Percentiles rank a stretch among this genome's conserved stretches.
Conservation (phyloP, 2,888 invertebrate species). For the Erannis defoliaria region DNA sequence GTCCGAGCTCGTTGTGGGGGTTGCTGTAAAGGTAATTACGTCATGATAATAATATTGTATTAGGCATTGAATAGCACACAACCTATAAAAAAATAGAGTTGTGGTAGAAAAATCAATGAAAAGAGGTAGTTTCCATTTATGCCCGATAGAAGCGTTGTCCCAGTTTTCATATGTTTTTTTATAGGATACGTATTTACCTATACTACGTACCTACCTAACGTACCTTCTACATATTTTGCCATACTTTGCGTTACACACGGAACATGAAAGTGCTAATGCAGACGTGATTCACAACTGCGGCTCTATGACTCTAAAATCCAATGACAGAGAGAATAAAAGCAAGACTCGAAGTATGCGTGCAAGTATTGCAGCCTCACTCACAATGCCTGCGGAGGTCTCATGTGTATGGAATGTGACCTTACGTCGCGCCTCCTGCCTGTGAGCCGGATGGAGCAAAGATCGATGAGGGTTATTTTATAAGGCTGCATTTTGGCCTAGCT, state of each 20-base stretch:
- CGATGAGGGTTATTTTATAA: slow-evolving; percentile 28
- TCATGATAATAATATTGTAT: no score
- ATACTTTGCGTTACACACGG: no score
- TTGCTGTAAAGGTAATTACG: no score
- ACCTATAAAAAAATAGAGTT: no score
- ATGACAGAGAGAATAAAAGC: slow-evolving; percentile 25
- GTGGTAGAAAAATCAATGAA: no score
- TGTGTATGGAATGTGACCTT: slow-evolving; percentile 47
- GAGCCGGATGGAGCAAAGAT: slow-evolving; percentile 42
- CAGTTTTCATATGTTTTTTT: no score
- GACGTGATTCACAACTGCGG: not conserved
- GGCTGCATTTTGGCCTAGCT: slow-evolving; percentile 13
- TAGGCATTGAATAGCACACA: no score
- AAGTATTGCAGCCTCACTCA: slow-evolving; percentile 36
- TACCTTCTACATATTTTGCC: not conserved
- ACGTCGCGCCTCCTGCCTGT: slow-evolving; percentile 34
- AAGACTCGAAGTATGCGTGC: slow-evolving; percentile 39
- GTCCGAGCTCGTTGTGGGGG: no score
- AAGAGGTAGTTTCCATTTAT: no score
- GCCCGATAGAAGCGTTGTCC: no score
- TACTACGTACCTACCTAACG: no score
- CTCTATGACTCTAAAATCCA: not conserved
- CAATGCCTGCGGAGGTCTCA: slow-evolving; percentile 38
- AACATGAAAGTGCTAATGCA: not conserved
- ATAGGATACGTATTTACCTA: no score